Evolutionary conservation across 2,888 invertebrate species (phyloP), one percentile per base, ranked within the genome.

Genomic region (Pocota personata): DNA sequence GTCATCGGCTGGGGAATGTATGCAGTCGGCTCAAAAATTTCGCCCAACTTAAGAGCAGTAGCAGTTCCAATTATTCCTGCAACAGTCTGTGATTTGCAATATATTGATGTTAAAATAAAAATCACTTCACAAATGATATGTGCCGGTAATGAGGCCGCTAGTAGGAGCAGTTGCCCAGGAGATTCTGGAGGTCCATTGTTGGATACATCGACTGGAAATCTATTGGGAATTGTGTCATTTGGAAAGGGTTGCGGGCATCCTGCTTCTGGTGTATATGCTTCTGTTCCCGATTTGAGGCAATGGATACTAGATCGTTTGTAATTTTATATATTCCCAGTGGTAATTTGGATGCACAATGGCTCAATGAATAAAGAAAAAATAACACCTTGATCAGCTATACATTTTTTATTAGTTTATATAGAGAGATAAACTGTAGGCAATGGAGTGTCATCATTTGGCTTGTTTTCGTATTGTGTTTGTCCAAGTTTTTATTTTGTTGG

Each of bases 161-260:
- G 4, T 10, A 19, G 4, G 12, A 73, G 48, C 24, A 62, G 73
- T 32, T 62, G 73, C 14, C 62, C 73, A 4, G 73, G 73, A 0
- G 73, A 73, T 52, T 73, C 73, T n/a, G 73, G 73, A 10, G 73
- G 73, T 19, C 73, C 73, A 10, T 27, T 73, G 21, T 7, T 73
- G 10, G 52, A 73, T 43, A n/a, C n/a, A 14, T 1, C n/a, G 10
- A 52, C 37, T 27, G 30, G 73, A 1, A 21, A 12, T n/a, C 19
- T 73, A 5, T 35, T 73, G 50, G 73, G 73, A 5, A 73, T 73
- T 32, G 73, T 73, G 19, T 73, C 73, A 6, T 62, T 62, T 16
- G 73, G 73, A 1, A 27, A 50, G 30, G 62, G 73, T 2, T 73
- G 73, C 7, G 73, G 73, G 2, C 19, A 16, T 6, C 35, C 37